Base-by-base conservation (phyloP, 2,113 vertebrate genomes). In the Rutilus rutilus region DNA sequence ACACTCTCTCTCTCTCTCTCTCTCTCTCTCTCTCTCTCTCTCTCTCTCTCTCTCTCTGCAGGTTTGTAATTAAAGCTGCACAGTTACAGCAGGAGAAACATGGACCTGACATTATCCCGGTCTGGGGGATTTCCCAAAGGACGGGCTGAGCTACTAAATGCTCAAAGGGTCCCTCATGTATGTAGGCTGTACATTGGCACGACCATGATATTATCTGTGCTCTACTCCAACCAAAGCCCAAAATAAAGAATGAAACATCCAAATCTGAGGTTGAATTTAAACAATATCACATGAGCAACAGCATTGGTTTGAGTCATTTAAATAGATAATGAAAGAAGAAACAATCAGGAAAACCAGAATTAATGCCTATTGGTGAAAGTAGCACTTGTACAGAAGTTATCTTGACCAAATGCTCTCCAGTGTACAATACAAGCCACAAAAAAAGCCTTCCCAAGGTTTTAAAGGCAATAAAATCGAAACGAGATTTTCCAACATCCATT, bases 401-500 rank as follows among this genome's bases (percentile, higher is more conserved):
- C 39, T 47, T 47, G 23, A 80, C 45, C 62, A n/a, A 82, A 82
- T 33, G 21, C 42, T 69, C 62, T 69, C 79, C 19, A n/a, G 45
- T 82, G 79, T 82, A 75, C 50, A 62, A 80, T 25, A 21, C 69
- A 71, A 50, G 57, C 27, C 76, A 84, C 73, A 77, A 54, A 62
- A 39, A 77, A 74, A 57, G 71, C 45, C 65, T 67, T 79, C 52
- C 59, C 65, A 83, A 78, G 47, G 36, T 30, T 80, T 79, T 71
- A 52, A 50, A 87, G 39, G 83, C 42, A 71, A 84, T 86, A 62
- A 87, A 87, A 83, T 60, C 75, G 33, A 60, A 81, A 79, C 78
- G n/a, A 87, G 76, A 84, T 85, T 67, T 86, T 84, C 67, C 69
- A 84, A 79, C 87, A 85, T 88, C 54, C 36, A 82, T 84, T 39